Base-by-base conservation (phyloP, 2,888 invertebrate species). In the Hermaeophaga mercurialis region DNA sequence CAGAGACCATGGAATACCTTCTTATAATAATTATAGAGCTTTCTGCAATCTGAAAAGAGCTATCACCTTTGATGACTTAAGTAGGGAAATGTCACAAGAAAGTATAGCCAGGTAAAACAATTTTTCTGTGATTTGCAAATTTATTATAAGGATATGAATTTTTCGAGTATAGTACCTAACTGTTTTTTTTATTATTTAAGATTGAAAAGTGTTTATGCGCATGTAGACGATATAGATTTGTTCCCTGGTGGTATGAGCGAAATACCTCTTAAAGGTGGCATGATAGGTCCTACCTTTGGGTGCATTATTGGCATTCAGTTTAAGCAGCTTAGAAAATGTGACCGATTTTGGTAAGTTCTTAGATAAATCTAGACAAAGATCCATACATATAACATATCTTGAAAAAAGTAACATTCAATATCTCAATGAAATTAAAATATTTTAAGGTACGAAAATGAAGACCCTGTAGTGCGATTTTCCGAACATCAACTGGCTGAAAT, bases 231-330 rank as follows among this genome's bases (percentile, higher is more conserved):
- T 75, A 94, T 98, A 54, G 94, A 98, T 77, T 81, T 97, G 1
- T 98, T 97, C 84, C 93, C 96, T 0, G 97, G 96, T 12, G 92
- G 95, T 1, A 89, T 97, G 88, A 91, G 94, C 66, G 91, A 93
- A 75, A 81, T 89, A 44, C 90, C 92, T 0, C 80, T 94, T 4
- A 91, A 91, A 70, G 96, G 96, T 2, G 96, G 94, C 4, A 79
- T 94, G 0, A 91, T 97, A 0, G 97, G 97, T 3, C 96, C 96
- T 0, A 96, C 96, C 0, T 90, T 97, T 72, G 95, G 94, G 8
- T 90, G 94, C 73, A 90, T 98, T 69, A 94, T 98, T 67, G 96
- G 94, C 50, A 91, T 92, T 49, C 97, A 97, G 79, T 96, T 96
- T 80, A 81, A 91, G 49, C 90, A 92, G 71, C 79, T 93, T 46